phyloP scores from a whole-genome alignment of 1,140 invertebrate genomes.

The Drosophila bocqueti region DNA sequence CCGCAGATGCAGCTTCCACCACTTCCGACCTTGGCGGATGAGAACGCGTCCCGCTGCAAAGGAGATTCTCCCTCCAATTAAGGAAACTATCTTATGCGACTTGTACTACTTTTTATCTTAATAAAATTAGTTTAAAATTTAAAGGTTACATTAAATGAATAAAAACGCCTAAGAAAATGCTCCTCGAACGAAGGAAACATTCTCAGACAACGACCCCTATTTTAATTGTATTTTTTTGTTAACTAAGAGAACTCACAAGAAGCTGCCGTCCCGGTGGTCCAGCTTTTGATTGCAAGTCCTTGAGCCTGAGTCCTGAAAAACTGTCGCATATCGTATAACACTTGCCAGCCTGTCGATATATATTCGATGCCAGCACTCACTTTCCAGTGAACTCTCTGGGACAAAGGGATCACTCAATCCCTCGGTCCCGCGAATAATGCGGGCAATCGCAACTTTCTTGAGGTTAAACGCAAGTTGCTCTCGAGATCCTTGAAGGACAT shows the following conservation, averaged over 20 bases:
- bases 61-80: not conserved
- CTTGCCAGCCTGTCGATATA: conserved; percentile 77
- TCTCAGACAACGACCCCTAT: conserved; percentile 67
- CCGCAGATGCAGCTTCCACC: conserved; percentile 50
- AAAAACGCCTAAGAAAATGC: not conserved
- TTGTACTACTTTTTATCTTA: no score
- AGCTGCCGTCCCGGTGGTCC: conserved; percentile 66
- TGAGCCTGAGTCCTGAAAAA: conserved; percentile 46
- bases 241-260: conserved; percentile 69
- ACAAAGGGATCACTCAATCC: conserved; percentile 37
- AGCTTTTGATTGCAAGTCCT: conserved; percentile 71
- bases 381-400: conserved; percentile 53
- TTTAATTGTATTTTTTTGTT: conserved; percentile 9
- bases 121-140: not conserved
- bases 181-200: conserved; percentile 36
- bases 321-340: conserved; percentile 74
- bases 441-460: conserved; percentile 84
- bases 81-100: conserved; percentile 13
- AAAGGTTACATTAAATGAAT: not conserved
- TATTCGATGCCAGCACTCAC: conserved; percentile 13
- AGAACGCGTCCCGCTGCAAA: not conserved
- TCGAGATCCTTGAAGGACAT: conserved; percentile 50
- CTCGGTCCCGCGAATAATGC: conserved; percentile 48
- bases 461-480: conserved; percentile 84
- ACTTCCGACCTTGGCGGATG: conserved; percentile 50